These are phyloP conservation scores for Mormyrus hasselquistii DNA, from an alignment of 2,797 vertebrate species.

Conservation along the genomic window DNA sequence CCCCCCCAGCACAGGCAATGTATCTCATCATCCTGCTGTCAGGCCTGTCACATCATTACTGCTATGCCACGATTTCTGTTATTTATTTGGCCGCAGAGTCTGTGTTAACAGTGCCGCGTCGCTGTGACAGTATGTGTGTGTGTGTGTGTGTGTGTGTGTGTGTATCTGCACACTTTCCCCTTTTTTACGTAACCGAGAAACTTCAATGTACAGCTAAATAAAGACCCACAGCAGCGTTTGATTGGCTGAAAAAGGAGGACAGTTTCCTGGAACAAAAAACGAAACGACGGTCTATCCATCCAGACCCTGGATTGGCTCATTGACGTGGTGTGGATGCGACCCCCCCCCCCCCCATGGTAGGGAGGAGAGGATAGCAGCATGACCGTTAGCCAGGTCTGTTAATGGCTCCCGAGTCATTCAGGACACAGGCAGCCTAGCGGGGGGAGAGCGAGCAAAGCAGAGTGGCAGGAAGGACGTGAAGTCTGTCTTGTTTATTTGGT, in stretches of 20 bases:
- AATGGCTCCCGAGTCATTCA: background rate
- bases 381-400: background rate
- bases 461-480: background rate
- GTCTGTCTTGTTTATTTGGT: background rate
- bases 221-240: no score
- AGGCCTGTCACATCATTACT: background rate
- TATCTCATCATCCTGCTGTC: background rate
- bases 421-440: background rate
- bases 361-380: background rate
- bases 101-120: background rate
- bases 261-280: background rate
- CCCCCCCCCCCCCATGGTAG: no score
- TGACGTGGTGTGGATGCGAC: background rate
- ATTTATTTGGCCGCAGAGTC: background rate
- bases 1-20: background rate
- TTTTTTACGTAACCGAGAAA: background rate
- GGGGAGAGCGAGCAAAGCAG: background rate
- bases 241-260: background rate
- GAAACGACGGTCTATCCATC: background rate
- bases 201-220: background rate
- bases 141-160: background rate
- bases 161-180: background rate
- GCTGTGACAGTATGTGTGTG: background rate
- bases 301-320: background rate
- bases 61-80: background rate